A percentile compares a stretch with the other conserved stretches of the same genome.
Evolutionary conservation across 2,113 vertebrate genomes (phyloP).

Genomic region (Ammospiza nelsoni): DNA sequence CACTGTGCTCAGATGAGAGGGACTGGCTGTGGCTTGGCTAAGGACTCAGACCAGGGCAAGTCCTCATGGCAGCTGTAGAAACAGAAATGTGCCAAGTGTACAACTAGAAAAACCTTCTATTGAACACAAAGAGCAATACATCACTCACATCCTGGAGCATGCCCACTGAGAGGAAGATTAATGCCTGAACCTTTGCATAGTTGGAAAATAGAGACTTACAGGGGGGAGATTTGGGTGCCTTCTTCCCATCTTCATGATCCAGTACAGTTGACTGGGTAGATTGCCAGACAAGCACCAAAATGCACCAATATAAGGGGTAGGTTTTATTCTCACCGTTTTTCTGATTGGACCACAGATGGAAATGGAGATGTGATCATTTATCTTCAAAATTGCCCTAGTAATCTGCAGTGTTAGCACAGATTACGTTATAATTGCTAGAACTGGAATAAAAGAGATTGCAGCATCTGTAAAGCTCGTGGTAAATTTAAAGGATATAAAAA

Average conservation of each 20-base stretch:
- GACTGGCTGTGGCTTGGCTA: not conserved
- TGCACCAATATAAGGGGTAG: not conserved
- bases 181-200: not conserved
- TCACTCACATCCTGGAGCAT: not conserved
- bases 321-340: slow-evolving; percentile 56
- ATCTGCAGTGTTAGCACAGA: slow-evolving; percentile 65
- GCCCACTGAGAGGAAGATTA: not conserved
- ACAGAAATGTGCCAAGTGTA: not conserved
- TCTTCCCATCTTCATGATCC: not conserved
- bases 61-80: not conserved
- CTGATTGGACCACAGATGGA: slow-evolving; percentile 65
- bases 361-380: slow-evolving; percentile 56
- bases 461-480: slow-evolving; percentile 68
- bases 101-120: not conserved
- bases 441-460: slow-evolving; percentile 62
- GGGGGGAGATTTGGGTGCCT: not conserved
- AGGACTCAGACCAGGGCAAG: not conserved
- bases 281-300: slow-evolving; percentile 28
- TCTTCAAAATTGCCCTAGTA: slow-evolving; percentile 67
- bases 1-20: not conserved
- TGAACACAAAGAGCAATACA: not conserved
- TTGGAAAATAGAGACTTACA: not conserved
- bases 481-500: slow-evolving; percentile 67
- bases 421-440: slow-evolving; percentile 66
- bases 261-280: not conserved